Conservation (phyloP, 2,797 vertebrate species). For the Pantherophis alleghaniensis region DNA sequence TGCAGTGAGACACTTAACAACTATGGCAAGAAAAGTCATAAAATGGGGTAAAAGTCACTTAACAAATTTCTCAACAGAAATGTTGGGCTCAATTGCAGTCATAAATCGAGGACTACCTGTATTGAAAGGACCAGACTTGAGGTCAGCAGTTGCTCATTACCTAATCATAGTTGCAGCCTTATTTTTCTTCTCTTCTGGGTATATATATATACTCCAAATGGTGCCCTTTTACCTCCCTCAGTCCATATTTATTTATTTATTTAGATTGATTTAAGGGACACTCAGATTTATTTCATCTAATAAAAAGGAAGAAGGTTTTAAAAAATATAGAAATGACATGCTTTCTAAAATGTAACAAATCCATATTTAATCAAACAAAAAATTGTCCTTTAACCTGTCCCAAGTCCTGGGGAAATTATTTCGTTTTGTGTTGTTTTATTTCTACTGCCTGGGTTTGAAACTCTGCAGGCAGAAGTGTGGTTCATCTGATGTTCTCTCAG, state of each 20-base stretch:
- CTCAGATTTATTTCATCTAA: neutral
- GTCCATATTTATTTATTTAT: neutral
- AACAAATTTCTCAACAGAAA: too few relatives aligned
- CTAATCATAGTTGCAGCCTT: neutral
- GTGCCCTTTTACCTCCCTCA: neutral
- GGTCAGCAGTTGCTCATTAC: neutral
- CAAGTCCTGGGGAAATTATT: neutral
- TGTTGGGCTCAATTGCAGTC: too few relatives aligned
- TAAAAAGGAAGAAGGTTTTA: neutral
- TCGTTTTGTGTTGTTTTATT: neutral
- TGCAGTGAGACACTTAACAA: too few relatives aligned
- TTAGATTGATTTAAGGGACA: neutral
- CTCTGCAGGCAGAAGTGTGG: neutral
- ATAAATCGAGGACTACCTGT: too few relatives aligned
- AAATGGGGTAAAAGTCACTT: too few relatives aligned
- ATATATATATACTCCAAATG: neutral
- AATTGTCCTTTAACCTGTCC: neutral
- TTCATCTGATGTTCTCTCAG: neutral
- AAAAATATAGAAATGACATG: neutral
- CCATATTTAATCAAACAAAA: neutral
- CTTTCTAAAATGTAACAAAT: neutral
- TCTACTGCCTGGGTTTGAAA: neutral
- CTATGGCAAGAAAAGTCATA: too few relatives aligned
- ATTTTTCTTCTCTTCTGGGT: neutral
- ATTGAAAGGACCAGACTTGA: neutral